Conservation (phyloP, 1,140 invertebrate genomes). For the Melanaphis sacchari region DNA sequence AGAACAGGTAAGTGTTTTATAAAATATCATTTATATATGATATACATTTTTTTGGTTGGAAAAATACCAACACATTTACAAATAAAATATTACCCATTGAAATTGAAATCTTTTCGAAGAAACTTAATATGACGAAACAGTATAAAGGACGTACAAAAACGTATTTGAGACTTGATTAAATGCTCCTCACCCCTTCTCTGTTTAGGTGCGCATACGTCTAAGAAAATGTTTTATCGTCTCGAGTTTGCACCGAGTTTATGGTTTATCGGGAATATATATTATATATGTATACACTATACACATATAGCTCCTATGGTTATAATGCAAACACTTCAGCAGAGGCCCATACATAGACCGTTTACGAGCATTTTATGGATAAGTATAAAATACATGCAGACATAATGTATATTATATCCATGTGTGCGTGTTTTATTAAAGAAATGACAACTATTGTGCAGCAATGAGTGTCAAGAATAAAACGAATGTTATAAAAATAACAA, state of each 20-base stretch:
- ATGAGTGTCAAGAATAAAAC: background rate
- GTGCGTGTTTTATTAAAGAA: constrained; percentile 28
- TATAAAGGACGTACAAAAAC: constrained; percentile 33
- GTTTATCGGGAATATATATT: constrained; percentile 29
- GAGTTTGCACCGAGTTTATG: constrained; percentile 40
- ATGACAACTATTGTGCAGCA: background rate
- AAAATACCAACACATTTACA: background rate
- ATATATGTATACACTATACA: background rate
- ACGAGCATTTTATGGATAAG: constrained; percentile 25
- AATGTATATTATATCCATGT: background rate
- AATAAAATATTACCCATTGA: constrained; percentile 27
- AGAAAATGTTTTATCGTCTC: constrained; percentile 52
- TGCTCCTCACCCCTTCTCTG: background rate
- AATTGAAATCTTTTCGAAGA: constrained; percentile 49
- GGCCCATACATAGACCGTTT: background rate
- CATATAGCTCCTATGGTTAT: background rate
- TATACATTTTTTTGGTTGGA: background rate
- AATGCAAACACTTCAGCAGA: constrained; percentile 23
- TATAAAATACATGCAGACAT: background rate
- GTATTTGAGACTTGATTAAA: constrained; percentile 48
- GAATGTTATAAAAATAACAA: background rate
- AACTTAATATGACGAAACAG: constrained; percentile 22
- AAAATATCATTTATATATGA: background rate
- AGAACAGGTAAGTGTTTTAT: constrained; percentile 43
- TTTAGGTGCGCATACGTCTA: constrained; percentile 13